phyloP scores from a whole-genome alignment of 2,888 invertebrate species.

The Aphrophora alni region DNA sequence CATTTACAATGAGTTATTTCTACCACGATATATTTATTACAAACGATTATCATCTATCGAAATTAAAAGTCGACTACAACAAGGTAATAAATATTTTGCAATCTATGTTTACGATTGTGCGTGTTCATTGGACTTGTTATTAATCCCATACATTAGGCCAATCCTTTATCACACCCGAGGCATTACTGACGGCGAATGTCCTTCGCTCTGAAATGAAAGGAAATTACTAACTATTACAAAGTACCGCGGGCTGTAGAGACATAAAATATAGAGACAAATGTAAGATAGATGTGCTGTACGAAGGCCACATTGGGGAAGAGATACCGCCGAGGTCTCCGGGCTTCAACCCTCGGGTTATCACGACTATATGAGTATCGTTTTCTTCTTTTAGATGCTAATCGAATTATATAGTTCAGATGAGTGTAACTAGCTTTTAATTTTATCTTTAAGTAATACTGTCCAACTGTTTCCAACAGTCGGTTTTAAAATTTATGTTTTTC shows the following conservation, averaged over 20 bases:
- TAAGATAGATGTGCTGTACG: not conserved
- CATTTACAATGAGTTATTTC: not conserved
- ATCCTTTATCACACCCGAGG: not conserved
- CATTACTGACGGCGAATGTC: not conserved
- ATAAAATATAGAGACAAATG: not conserved
- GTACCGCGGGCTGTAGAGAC: not conserved
- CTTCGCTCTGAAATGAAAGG: not conserved
- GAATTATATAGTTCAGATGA: not conserved
- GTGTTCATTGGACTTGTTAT: not conserved
- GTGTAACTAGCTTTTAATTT: not conserved
- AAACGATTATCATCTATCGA: not conserved
- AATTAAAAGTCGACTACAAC: conserved; percentile 9
- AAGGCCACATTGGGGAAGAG: not conserved
- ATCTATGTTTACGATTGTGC: not conserved
- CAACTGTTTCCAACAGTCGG: no score
- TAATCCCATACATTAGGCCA: conserved; percentile 1
- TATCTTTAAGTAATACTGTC: not conserved
- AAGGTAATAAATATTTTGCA: not conserved
- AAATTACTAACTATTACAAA: not conserved
- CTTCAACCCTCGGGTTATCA: not conserved
- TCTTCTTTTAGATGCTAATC: not conserved
- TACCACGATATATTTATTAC: not conserved
- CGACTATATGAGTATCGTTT: not conserved
- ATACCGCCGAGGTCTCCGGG: not conserved
- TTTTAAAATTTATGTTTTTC: no score